A percentile compares a stretch with the other conserved stretches of the same genome.
These are phyloP conservation scores for Umimayanthus chanpuru DNA, from an alignment of 92 coral and sea anemone genomes.

Conservation along the genomic window DNA sequence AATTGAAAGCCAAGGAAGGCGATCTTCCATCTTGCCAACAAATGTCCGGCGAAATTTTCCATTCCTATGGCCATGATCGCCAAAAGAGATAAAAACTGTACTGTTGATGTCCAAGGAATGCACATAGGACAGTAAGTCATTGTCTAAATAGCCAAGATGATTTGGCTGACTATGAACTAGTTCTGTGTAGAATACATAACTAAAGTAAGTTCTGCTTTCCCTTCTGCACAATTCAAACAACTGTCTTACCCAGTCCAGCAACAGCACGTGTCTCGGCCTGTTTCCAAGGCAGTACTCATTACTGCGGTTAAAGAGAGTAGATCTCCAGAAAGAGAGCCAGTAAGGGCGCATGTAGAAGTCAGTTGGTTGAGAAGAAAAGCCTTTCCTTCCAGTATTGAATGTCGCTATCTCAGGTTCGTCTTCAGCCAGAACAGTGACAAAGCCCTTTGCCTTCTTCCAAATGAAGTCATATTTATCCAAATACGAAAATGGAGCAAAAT, in stretches of 20 bases:
- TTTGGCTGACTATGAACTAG: conserved; percentile 30
- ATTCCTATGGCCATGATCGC: conserved; percentile 37
- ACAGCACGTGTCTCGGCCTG: conserved; percentile 20
- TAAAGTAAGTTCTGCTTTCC: conserved; percentile 8
- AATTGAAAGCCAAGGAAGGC: conserved; percentile 32
- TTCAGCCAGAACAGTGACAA: conserved; percentile 27
- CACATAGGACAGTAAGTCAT: conserved; percentile 12
- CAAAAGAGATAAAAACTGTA: conserved; percentile 15
- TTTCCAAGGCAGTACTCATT: conserved; percentile 35
- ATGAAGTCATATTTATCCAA: conserved; percentile 32
- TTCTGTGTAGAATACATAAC: conserved; percentile 37
- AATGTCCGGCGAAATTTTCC: conserved; percentile 41
- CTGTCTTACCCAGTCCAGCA: conserved; percentile 28
- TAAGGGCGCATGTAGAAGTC: conserved; percentile 44
- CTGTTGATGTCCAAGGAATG: conserved; percentile 18
- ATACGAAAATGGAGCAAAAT: conserved; percentile 6
- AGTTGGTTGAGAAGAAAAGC: conserved; percentile 19
- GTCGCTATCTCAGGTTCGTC: conserved; percentile 31
- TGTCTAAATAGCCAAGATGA: conserved; percentile 21
- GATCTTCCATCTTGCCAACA: conserved; percentile 38
- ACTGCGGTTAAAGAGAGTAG: conserved; percentile 11
- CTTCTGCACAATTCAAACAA: conserved; percentile 21
- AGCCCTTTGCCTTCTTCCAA: conserved; percentile 30
- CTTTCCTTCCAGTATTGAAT: conserved; percentile 38
- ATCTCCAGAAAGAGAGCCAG: conserved; percentile 34